Conservation (phyloP, 1,140 invertebrate genomes). For the Halictus rubicundus region DNA sequence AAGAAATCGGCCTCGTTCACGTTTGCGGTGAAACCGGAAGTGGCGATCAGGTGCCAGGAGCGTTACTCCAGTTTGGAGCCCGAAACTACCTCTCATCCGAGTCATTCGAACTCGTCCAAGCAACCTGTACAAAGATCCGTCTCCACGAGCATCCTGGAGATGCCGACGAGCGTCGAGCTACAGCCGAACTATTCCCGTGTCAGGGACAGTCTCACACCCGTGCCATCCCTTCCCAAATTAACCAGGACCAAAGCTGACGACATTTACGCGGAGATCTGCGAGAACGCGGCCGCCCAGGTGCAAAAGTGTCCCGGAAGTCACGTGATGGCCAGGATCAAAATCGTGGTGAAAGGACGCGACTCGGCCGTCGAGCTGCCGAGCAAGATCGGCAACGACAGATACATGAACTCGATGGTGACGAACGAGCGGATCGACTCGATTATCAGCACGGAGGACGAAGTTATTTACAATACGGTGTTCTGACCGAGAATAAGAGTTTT, state of each 20-base stretch:
- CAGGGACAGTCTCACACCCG: conserved; percentile 73
- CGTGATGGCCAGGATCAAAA: conserved; percentile 77
- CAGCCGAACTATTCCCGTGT: conserved; percentile 75
- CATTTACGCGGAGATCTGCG: conserved; percentile 78
- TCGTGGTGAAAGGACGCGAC: conserved; percentile 72
- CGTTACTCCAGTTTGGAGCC: conserved; percentile 77
- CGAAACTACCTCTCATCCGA: conserved; percentile 68
- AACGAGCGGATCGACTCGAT: conserved; percentile 74
- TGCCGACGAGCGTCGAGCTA: conserved; percentile 71
- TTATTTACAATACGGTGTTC: conserved; percentile 78
- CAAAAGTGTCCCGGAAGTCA: conserved; percentile 74
- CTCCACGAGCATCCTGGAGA: conserved; percentile 76
- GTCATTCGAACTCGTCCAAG: conserved; percentile 63
- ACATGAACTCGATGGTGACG: conserved; percentile 73
- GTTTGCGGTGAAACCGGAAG: conserved; percentile 75
- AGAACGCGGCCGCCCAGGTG: conserved; percentile 62
- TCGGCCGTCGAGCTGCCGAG: conserved; percentile 21
- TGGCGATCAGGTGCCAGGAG: conserved; percentile 75
- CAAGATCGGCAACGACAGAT: conserved; percentile 63
- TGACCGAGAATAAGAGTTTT: conserved; percentile 53
- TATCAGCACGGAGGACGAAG: conserved; percentile 74
- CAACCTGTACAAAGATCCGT: conserved; percentile 76
- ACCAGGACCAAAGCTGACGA: conserved; percentile 71
- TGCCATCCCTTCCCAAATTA: conserved; percentile 65
- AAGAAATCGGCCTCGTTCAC: conserved; percentile 79